phyloP scores from a whole-genome alignment of 2,797 vertebrate genomes.

The Channa striata region DNA sequence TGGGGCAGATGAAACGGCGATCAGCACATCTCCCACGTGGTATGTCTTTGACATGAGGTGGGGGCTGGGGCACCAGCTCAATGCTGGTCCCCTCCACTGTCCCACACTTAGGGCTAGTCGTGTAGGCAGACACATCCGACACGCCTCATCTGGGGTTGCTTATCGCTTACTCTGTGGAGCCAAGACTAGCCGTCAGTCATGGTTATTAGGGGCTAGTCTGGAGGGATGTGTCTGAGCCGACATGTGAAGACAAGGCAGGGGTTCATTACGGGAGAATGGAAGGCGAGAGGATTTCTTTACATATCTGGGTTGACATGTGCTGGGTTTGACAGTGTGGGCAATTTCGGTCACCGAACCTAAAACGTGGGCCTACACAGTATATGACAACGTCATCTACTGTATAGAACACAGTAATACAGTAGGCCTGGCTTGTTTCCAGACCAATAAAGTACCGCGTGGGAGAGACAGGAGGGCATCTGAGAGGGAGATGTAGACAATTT shows the following conservation, averaged over 20 bases:
- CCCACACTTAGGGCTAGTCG: slow-evolving; percentile 71
- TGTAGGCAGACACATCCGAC: slow-evolving; percentile 59
- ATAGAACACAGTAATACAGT: slow-evolving; percentile 28
- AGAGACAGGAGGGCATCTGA: slow-evolving; percentile 23
- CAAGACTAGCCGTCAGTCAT: slow-evolving; percentile 59
- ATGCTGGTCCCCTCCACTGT: slow-evolving; percentile 47
- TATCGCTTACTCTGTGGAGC: slow-evolving; percentile 66
- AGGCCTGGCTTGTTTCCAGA: slow-evolving; percentile 42
- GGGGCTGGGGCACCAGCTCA: background rate
- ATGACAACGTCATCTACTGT: slow-evolving; percentile 30
- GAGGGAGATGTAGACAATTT: slow-evolving; percentile 47
- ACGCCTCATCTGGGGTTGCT: slow-evolving; percentile 74
- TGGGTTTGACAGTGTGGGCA: slow-evolving; percentile 38
- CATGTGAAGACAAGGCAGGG: slow-evolving; percentile 25
- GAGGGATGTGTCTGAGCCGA: slow-evolving; percentile 41
- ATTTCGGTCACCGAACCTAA: slow-evolving; percentile 41
- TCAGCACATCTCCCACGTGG: slow-evolving; percentile 77
- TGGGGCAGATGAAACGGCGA: slow-evolving; percentile 71
- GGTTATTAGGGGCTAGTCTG: slow-evolving; percentile 31
- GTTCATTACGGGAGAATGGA: slow-evolving; percentile 21
- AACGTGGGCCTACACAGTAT: slow-evolving; percentile 12
- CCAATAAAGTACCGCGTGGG: slow-evolving; percentile 30
- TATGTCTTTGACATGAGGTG: slow-evolving; percentile 67
- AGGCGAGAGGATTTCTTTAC: slow-evolving; percentile 18
- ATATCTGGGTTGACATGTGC: slow-evolving; percentile 34